These are phyloP conservation scores for Agriotes lineatus DNA, from an alignment of 2,888 invertebrate genomes.

Conservation along the genomic window DNA sequence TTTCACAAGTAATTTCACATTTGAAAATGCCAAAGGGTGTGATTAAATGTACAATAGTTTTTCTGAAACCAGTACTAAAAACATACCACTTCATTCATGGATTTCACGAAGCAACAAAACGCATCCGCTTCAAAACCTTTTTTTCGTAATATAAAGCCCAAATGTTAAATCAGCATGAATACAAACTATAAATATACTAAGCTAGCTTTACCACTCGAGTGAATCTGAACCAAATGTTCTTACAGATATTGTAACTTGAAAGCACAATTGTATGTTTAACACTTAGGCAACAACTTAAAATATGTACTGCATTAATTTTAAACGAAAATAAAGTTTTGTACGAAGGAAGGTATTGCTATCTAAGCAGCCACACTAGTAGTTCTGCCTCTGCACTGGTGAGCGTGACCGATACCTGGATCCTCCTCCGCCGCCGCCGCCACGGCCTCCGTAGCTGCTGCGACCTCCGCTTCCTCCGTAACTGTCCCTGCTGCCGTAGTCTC, in stretches of 20 bases:
- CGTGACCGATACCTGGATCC: conserved; percentile 50
- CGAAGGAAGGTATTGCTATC: conserved; percentile 23
- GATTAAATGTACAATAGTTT: too few relatives aligned
- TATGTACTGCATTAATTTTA: conserved; percentile 21
- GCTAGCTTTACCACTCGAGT: too few relatives aligned
- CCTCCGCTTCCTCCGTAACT: conserved; percentile 52
- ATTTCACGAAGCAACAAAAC: too few relatives aligned
- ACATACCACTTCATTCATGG: too few relatives aligned
- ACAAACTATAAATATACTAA: too few relatives aligned
- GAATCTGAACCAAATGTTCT: too few relatives aligned
- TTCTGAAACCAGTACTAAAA: too few relatives aligned
- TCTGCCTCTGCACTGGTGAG: conserved; percentile 45
- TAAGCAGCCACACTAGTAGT: conserved; percentile 27
- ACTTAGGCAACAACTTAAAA: neutral
- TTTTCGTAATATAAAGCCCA: neutral
- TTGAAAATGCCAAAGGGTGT: too few relatives aligned
- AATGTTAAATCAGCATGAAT: neutral
- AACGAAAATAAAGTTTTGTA: conserved; percentile 26
- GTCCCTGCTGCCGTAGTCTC: conserved; percentile 47
- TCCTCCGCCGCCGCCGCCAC: conserved; percentile 52
- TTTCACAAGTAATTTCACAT: too few relatives aligned
- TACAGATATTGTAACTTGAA: too few relatives aligned
- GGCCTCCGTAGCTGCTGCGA: conserved; percentile 49
- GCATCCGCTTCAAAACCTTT: too few relatives aligned
- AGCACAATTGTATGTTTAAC: neutral